Conservation (phyloP, 2,888 invertebrate genomes). For the Clostera curtula region DNA sequence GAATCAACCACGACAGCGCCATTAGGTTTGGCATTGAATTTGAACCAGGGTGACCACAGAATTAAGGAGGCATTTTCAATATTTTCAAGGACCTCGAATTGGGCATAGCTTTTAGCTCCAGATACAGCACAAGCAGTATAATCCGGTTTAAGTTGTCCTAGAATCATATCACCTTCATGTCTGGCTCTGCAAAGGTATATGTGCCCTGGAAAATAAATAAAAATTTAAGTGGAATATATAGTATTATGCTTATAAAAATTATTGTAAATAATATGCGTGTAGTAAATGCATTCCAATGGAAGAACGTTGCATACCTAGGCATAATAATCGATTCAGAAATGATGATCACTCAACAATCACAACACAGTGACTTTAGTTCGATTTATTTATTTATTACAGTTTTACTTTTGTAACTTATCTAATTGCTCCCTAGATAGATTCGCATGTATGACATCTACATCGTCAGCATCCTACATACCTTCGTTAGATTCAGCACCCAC, state of each 20-base stretch:
- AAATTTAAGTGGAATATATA: neutral
- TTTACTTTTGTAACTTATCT: no score
- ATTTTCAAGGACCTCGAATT: conserved; percentile 85
- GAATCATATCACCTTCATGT: conserved; percentile 82
- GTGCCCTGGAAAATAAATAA: conserved; percentile 42
- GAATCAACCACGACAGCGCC: conserved; percentile 80
- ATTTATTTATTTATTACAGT: no score
- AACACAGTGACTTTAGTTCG: no score
- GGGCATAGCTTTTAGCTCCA: conserved; percentile 70
- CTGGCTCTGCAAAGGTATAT: conserved; percentile 85
- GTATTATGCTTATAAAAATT: no score
- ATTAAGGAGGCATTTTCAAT: conserved; percentile 84
- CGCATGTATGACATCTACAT: no score
- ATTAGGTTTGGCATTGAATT: conserved; percentile 77
- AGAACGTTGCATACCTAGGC: no score
- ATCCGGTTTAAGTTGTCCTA: conserved; percentile 79
- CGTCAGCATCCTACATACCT: conserved; percentile 42
- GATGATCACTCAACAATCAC: no score
- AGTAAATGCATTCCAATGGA: no score
- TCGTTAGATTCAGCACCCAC: conserved; percentile 70
- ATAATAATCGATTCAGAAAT: no score
- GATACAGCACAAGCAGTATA: conserved; percentile 79
- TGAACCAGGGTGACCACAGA: conserved; percentile 85
- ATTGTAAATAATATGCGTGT: no score
- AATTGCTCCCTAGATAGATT: no score